Percentiles rank a stretch among this genome's conserved stretches.
Evolutionary conservation across 2,113 vertebrate genomes (phyloP).

Genomic region (Tachysurus fulvidraco): DNA sequence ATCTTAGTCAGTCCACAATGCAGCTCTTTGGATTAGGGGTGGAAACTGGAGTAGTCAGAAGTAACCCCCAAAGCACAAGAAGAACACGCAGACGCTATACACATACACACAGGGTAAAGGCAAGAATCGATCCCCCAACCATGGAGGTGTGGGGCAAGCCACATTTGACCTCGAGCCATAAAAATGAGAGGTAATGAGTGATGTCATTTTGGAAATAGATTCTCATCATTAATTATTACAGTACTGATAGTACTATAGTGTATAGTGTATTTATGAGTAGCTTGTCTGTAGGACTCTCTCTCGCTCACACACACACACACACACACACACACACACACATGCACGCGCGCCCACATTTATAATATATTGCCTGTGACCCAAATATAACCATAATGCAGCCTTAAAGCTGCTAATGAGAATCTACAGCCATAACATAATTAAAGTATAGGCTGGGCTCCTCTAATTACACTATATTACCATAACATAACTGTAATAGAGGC

Average conservation of each 20-base stretch:
- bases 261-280: background rate
- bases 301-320: background rate
- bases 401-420: background rate
- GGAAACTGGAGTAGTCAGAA: no score
- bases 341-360: no score
- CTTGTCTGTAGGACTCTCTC: background rate
- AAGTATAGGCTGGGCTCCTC: background rate
- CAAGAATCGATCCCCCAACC: no score
- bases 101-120: no score
- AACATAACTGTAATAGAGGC: background rate
- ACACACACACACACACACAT: background rate
- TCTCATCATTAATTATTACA: background rate
- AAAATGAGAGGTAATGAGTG: no score
- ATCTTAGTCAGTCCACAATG: no score
- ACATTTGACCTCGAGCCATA: no score
- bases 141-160: no score
- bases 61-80: no score
- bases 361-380: background rate
- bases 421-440: background rate
- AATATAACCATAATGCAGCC: background rate
- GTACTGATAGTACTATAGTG: background rate
- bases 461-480: conserved; percentile 7
- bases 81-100: no score
- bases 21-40: no score
- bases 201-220: background rate